Conservation (phyloP, 2,888 invertebrate species). For the Xanthostigma xanthostigma region DNA sequence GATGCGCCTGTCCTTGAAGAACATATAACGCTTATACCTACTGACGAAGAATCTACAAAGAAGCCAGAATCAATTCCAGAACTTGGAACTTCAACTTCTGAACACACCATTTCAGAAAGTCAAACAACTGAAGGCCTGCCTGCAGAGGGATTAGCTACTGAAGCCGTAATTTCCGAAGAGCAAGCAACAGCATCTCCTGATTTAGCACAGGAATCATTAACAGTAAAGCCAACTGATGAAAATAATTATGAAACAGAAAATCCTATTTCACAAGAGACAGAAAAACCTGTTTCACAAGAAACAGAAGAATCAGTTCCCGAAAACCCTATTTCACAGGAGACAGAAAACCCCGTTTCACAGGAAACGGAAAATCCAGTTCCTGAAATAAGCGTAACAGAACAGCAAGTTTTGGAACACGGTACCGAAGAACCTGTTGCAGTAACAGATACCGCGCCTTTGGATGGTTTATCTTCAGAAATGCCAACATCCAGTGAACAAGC, state of each 20-base stretch:
- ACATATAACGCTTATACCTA: not conserved
- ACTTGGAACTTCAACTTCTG: too few relatives aligned
- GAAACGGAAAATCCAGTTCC: not conserved
- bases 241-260: not conserved
- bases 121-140: conserved; percentile 6
- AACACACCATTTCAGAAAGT: not conserved
- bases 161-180: conserved; percentile 1
- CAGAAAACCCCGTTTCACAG: not conserved
- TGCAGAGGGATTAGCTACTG: not conserved
- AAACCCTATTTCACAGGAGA: conserved; percentile 1
- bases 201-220: not conserved
- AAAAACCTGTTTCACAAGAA: conserved; percentile 5
- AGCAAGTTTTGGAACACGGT: not conserved
- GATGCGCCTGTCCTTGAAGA: conserved; percentile 2
- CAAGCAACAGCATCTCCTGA: not conserved
- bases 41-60: too few relatives aligned
- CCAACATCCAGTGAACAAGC: conserved; percentile 1
- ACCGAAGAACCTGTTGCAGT: not conserved
- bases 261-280: not conserved
- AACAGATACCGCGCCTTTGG: not conserved
- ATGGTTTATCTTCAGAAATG: not conserved
- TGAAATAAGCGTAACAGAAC: not conserved
- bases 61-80: too few relatives aligned
- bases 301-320: not conserved
- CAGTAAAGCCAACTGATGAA: not conserved